Conservation (phyloP, 2,797 vertebrate genomes). For the Takifugu ocellatus region DNA sequence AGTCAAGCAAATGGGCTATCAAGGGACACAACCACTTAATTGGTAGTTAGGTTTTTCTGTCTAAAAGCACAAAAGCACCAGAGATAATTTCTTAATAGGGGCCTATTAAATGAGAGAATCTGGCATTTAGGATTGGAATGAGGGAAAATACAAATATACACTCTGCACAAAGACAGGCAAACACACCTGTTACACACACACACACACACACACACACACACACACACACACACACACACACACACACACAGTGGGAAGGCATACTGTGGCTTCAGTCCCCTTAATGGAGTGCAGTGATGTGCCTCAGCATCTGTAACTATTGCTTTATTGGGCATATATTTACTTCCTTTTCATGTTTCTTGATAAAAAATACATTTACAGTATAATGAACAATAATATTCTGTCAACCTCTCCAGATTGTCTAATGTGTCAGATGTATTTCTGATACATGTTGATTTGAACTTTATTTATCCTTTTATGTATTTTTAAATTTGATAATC, state of each 20-base stretch:
- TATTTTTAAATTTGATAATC: too few relatives aligned
- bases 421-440: too few relatives aligned
- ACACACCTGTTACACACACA: too few relatives aligned
- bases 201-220: too few relatives aligned
- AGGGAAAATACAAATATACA: conserved; percentile 42
- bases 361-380: too few relatives aligned
- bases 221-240: conserved; percentile 3
- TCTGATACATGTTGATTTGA: too few relatives aligned
- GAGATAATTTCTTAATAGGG: conserved; percentile 78
- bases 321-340: not conserved
- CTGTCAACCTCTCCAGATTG: too few relatives aligned
- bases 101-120: conserved; percentile 70
- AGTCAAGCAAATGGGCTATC: conserved; percentile 68
- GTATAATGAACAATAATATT: too few relatives aligned
- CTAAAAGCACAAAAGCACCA: conserved; percentile 72
- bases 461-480: too few relatives aligned
- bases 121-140: conserved; percentile 62
- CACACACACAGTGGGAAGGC: not conserved
- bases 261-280: not conserved
- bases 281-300: not conserved
- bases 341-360: too few relatives aligned
- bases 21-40: conserved; percentile 71
- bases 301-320: not conserved
- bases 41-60: conserved; percentile 72
- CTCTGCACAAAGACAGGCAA: too few relatives aligned